Evolutionary conservation across 2,113 vertebrate species (phyloP).

Genomic region (Pseudonaja textilis): DNA sequence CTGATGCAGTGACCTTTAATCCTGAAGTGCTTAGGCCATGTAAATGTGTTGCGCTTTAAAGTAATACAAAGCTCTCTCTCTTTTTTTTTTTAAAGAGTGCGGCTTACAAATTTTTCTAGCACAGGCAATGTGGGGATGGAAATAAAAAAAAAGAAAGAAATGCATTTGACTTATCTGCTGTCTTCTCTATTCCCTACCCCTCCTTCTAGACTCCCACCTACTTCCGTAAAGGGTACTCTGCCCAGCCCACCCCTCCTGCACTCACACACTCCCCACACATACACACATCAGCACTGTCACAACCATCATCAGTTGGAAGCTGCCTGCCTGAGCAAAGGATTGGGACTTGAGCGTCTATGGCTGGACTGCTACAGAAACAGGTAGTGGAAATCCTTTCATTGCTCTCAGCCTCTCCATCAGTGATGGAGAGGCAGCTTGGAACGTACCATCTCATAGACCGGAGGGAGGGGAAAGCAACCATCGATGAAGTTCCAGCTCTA

Average conservation of each 20-base stretch:
- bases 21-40: not conserved
- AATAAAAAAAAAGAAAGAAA: not conserved
- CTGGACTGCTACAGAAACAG: not conserved
- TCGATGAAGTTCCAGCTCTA: not conserved
- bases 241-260: not conserved
- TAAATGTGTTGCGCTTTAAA: not conserved
- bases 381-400: constrained; percentile 2
- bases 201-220: not conserved
- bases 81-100: not conserved
- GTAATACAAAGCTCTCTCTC: not conserved
- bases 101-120: not conserved
- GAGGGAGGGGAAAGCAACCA: not conserved
- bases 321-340: not conserved
- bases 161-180: not conserved
- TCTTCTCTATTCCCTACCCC: not conserved
- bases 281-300: not conserved
- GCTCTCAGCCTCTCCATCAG: constrained; percentile 1
- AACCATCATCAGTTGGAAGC: not conserved
- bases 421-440: constrained; percentile 11
- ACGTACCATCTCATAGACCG: constrained; percentile 2
- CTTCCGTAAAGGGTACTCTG: not conserved
- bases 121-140: not conserved
- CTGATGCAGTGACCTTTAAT: not conserved
- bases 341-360: not conserved
- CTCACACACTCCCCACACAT: not conserved